Conservation (phyloP, 2,888 invertebrate genomes). For the Pandemis cinnamomeana region DNA sequence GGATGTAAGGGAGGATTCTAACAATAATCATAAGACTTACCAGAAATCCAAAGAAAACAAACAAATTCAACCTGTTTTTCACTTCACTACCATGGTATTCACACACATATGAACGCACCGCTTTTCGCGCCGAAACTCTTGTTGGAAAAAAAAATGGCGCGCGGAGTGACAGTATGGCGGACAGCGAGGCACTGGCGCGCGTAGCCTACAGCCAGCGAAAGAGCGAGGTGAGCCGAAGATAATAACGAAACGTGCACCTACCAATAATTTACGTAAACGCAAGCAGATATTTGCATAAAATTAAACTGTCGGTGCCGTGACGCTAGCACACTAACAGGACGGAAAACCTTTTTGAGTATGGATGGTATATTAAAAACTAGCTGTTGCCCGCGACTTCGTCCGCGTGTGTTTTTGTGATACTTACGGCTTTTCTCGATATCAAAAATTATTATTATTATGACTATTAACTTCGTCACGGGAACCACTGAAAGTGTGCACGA, state of each 20-base stretch:
- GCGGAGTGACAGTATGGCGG: constrained; percentile 58
- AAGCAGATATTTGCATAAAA: not conserved
- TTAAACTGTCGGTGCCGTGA: not conserved
- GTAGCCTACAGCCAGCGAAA: constrained; percentile 34
- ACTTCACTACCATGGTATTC: constrained; percentile 32
- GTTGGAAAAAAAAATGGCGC: constrained; percentile 42
- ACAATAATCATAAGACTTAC: constrained; percentile 7
- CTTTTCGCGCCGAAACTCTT: constrained; percentile 51
- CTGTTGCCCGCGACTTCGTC: too few relatives aligned
- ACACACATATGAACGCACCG: constrained; percentile 18
- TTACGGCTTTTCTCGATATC: too few relatives aligned
- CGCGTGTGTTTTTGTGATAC: too few relatives aligned
- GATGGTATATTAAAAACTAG: not conserved
- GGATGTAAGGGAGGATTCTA: too few relatives aligned
- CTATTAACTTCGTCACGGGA: too few relatives aligned
- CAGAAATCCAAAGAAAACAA: not conserved
- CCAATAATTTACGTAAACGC: constrained; percentile 6
- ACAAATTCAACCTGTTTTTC: constrained; percentile 9
- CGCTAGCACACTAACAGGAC: not conserved
- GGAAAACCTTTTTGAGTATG: not conserved
- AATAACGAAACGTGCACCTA: constrained; percentile 42
- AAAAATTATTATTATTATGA: too few relatives aligned
- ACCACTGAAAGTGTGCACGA: too few relatives aligned
- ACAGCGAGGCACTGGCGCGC: constrained; percentile 52
- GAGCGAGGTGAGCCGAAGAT: constrained; percentile 45